A percentile compares a stretch with the other conserved stretches of the same genome.
phyloP scores from a whole-genome alignment of 2,797 vertebrate species.

The Micrastur ruficollis region DNA sequence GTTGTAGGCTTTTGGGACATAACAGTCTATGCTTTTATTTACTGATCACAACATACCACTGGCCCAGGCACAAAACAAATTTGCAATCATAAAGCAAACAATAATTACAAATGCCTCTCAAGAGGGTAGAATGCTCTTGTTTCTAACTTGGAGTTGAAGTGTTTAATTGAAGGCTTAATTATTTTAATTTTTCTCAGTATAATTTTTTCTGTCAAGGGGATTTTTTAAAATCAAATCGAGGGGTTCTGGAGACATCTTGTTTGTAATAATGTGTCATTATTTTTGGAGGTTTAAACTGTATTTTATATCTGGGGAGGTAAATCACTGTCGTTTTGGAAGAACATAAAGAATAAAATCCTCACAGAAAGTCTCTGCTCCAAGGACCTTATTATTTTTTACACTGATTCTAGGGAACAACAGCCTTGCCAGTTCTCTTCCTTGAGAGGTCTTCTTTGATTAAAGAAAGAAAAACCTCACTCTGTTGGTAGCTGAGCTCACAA shows the following conservation, averaged over 20 bases:
- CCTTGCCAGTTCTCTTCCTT: neutral
- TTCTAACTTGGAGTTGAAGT: neutral
- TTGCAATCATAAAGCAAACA: neutral
- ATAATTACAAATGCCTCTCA: neutral
- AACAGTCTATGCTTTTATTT: neutral
- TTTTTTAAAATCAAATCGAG: neutral
- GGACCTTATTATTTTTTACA: neutral
- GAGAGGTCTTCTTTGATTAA: conserved; percentile 3
- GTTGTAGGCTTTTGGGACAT: neutral
- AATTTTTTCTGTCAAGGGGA: neutral
- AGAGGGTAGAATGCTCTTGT: neutral
- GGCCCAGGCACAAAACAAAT: neutral
- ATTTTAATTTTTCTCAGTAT: neutral
- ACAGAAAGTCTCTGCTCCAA: neutral
- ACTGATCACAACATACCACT: neutral
- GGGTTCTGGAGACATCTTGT: neutral
- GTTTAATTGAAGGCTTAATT: neutral
- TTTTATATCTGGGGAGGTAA: neutral
- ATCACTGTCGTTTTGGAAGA: neutral
- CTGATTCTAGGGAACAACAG: neutral
- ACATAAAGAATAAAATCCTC: neutral
- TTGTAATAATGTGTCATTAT: neutral
- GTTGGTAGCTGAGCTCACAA: neutral
- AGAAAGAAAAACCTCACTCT: neutral
- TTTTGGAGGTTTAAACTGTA: neutral